Percentiles rank a stretch among this genome's conserved stretches.
Conservation (phyloP, 2,888 invertebrate species). For the Biston betularia region DNA sequence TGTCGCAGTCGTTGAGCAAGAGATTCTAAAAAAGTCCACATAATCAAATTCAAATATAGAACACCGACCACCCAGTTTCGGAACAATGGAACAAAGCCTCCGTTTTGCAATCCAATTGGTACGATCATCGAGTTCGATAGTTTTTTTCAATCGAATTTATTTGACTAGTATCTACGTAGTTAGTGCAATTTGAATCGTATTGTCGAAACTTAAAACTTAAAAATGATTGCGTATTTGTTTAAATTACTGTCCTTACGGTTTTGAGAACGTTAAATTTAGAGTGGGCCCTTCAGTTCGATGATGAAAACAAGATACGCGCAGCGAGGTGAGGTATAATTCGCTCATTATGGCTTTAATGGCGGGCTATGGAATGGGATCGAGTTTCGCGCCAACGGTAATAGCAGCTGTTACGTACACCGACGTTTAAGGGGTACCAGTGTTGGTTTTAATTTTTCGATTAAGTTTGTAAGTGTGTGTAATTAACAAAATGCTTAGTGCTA, state of each 20-base stretch:
- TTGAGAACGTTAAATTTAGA: constrained; percentile 31
- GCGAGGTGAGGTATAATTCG: constrained; percentile 65
- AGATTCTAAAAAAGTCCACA: constrained; percentile 29
- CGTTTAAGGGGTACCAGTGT: constrained; percentile 39
- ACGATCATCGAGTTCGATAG: constrained; percentile 60
- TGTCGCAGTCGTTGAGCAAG: constrained; percentile 18
- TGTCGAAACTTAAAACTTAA: constrained; percentile 11
- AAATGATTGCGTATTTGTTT: neutral
- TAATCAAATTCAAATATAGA: constrained; percentile 50
- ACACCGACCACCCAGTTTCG: constrained; percentile 50
- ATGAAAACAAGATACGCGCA: constrained; percentile 71
- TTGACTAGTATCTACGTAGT: constrained; percentile 13
- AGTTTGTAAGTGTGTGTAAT: neutral
- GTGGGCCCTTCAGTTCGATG: constrained; percentile 58
- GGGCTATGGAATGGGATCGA: constrained; percentile 64
- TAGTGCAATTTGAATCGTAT: constrained; percentile 19
- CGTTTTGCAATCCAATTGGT: constrained; percentile 58
- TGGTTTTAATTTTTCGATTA: constrained; percentile 10
- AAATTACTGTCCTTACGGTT: constrained; percentile 19
- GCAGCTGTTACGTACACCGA: constrained; percentile 51
- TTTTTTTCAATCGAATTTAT: constrained; percentile 53
- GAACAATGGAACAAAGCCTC: constrained; percentile 60
- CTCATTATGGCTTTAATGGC: constrained; percentile 72
- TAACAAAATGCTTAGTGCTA: neutral
- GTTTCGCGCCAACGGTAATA: constrained; percentile 65